Conservation (phyloP, 2,797 vertebrate genomes). For the Cryptoblepharus egeriae region DNA sequence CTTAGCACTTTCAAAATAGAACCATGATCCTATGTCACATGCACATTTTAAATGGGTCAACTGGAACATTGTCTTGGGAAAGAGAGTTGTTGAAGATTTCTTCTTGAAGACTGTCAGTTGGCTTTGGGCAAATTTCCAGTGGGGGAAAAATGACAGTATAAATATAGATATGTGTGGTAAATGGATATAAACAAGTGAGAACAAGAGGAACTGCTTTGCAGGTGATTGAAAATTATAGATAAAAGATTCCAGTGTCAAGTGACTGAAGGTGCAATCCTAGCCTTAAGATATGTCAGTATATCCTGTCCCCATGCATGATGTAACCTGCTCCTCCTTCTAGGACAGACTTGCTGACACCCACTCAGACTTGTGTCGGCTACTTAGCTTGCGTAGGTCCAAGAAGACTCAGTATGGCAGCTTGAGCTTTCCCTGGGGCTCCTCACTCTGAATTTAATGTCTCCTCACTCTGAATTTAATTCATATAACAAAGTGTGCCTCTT, state of each 20-base stretch:
- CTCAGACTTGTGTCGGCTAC: too few relatives aligned
- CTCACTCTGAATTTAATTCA: too few relatives aligned
- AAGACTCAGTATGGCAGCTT: too few relatives aligned
- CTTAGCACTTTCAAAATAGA: neutral
- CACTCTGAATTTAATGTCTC: too few relatives aligned
- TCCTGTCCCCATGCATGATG: too few relatives aligned
- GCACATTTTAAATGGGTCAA: neutral
- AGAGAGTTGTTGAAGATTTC: neutral
- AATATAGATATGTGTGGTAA: neutral
- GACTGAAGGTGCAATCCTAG: neutral
- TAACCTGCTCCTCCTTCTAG: too few relatives aligned
- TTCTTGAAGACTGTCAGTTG: neutral
- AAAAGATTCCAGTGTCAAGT: conserved; percentile 26
- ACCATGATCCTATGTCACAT: neutral
- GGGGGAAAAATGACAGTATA: neutral
- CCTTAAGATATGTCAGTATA: too few relatives aligned
- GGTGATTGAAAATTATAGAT: conserved; percentile 3
- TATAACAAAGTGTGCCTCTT: too few relatives aligned
- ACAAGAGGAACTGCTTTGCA: conserved; percentile 10
- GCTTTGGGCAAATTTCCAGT: neutral
- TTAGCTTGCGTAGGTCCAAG: too few relatives aligned
- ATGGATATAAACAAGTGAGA: conserved; percentile 6
- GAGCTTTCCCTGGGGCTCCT: too few relatives aligned
- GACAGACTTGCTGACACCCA: too few relatives aligned
- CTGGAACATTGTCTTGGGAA: neutral